phyloP scores from a whole-genome alignment of 2,113 vertebrate genomes.

The Xiphorhynchus elegans region DNA sequence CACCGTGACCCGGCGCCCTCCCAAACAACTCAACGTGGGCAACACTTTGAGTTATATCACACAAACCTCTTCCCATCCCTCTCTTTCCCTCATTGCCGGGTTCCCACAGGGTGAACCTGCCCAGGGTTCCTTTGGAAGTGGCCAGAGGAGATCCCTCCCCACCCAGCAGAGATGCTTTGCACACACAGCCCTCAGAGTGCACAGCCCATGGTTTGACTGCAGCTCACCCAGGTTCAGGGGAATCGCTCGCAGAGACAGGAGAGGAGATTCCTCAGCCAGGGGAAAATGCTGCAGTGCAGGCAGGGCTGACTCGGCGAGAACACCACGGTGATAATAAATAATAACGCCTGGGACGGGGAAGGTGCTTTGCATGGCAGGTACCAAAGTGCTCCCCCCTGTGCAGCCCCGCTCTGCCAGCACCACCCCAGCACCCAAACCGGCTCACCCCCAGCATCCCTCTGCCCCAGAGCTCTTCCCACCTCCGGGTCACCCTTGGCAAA shows the following conservation, averaged over 20 bases:
- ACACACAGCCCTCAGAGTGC: fast-evolving
- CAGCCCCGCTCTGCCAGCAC: fast-evolving
- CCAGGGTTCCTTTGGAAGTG: fast-evolving
- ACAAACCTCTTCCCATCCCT: fast-evolving
- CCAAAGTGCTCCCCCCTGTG: fast-evolving
- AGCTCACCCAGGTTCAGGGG: fast-evolving
- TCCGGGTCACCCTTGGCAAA: fast-evolving
- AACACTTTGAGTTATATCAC: fast-evolving
- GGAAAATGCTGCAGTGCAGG: conserved; percentile 28
- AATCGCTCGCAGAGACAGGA: not conserved
- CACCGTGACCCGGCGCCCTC: not conserved
- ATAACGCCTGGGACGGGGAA: fast-evolving
- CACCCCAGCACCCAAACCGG: fast-evolving
- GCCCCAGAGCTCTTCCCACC: fast-evolving
- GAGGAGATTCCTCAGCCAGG: not conserved
- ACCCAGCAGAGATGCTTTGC: not conserved
- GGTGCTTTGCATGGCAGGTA: not conserved
- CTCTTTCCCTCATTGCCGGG: fast-evolving
- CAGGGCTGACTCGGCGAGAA: not conserved
- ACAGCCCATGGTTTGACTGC: fast-evolving
- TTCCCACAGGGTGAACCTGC: fast-evolving
- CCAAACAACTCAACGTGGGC: not conserved
- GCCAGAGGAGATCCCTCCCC: not conserved
- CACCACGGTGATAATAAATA: not conserved
- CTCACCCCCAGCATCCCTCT: not conserved